Evolutionary conservation across 2,113 vertebrate species (phyloP).

Genomic region (Pelecanus crispus): DNA sequence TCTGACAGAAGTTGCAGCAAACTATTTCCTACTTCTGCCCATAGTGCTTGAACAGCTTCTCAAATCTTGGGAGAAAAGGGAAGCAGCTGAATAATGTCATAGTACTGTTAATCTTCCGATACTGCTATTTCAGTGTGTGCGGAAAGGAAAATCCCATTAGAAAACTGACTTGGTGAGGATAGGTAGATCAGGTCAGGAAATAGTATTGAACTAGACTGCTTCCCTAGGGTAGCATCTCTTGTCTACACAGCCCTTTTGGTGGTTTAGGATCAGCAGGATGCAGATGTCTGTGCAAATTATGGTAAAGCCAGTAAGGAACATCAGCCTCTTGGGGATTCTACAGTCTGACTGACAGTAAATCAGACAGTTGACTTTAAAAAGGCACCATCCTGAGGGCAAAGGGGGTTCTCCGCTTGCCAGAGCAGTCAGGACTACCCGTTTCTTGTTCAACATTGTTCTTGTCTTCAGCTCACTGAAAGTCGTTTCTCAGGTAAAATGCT

Average conservation of each 20-base stretch:
- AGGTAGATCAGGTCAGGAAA: background rate
- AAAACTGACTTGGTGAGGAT: background rate
- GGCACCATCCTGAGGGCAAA: background rate
- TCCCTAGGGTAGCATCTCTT: background rate
- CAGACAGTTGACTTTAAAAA: background rate
- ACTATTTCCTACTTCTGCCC: background rate
- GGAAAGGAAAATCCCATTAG: background rate
- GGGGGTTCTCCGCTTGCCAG: background rate
- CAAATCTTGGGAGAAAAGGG: background rate
- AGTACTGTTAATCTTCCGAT: background rate
- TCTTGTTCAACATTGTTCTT: fast-evolving
- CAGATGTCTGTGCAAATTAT: background rate
- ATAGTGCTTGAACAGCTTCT: background rate
- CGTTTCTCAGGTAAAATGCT: background rate
- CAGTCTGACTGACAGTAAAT: background rate
- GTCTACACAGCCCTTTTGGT: background rate
- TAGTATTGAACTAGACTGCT: background rate
- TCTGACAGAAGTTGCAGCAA: background rate
- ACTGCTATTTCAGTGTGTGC: background rate
- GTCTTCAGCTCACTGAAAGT: background rate
- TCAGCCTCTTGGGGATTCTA: fast-evolving
- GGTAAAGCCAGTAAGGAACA: background rate
- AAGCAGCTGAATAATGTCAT: background rate
- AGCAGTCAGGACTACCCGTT: background rate
- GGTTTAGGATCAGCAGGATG: background rate